Evolutionary conservation across 2,113 vertebrate species (phyloP).

Genomic region (Anarhynchus alexandrinus): DNA sequence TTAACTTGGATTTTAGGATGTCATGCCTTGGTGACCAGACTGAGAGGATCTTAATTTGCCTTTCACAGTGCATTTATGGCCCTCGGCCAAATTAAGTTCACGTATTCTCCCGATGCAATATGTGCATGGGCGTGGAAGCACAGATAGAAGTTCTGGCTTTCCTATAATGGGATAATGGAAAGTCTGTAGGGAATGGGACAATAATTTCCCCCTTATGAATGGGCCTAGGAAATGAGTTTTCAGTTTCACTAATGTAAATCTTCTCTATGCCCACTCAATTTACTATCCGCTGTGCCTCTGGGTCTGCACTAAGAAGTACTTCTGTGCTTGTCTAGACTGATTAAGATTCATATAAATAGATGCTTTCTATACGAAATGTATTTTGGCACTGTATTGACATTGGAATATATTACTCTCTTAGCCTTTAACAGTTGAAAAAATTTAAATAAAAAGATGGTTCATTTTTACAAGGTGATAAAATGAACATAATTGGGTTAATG

Average conservation of each 20-base stretch:
- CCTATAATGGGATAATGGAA: conserved; percentile 40
- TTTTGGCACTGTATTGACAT: conserved; percentile 67
- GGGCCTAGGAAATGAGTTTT: conserved; percentile 67
- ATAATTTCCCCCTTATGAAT: conserved; percentile 65
- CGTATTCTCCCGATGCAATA: conserved; percentile 9
- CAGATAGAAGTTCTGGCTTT: conserved; percentile 43
- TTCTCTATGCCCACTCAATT: conserved; percentile 61
- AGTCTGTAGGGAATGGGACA: conserved; percentile 57
- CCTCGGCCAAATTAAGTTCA: conserved; percentile 1
- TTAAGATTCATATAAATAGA: conserved; percentile 70
- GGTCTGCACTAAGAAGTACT: conserved; percentile 49
- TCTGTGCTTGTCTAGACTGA: conserved; percentile 66
- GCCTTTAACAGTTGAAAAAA: conserved; percentile 68
- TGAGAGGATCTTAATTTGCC: conserved; percentile 52
- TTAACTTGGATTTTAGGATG: not conserved
- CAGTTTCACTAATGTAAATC: conserved; percentile 56
- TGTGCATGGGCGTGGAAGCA: conserved; percentile 39
- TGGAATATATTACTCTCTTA: conserved; percentile 66
- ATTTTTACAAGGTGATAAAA: conserved; percentile 70
- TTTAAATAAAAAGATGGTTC: conserved; percentile 69
- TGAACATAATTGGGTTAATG: conserved; percentile 67
- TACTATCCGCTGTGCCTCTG: conserved; percentile 62
- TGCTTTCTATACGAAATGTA: conserved; percentile 67
- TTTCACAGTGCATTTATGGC: conserved; percentile 48
- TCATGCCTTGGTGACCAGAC: conserved; percentile 41